phyloP scores from a whole-genome alignment of 2,113 vertebrate species.

The Collichthys lucidus region DNA sequence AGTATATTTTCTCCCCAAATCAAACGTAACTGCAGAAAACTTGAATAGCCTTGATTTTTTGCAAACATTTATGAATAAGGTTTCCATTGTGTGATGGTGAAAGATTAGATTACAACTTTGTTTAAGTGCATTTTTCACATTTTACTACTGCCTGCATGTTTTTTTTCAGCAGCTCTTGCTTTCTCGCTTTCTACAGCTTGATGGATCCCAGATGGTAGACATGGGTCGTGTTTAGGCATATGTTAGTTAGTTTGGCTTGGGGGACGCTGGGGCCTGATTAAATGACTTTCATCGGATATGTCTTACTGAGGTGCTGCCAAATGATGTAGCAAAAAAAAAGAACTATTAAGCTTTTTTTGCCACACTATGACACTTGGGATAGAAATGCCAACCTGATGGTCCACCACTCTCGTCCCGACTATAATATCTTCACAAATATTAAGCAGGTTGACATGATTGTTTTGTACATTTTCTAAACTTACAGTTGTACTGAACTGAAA shows the following conservation, averaged over 20 bases:
- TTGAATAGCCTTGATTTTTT: conserved; percentile 5
- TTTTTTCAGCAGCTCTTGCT: neutral
- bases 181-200: neutral
- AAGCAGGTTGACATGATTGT: neutral
- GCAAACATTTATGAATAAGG: neutral
- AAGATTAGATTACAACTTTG: neutral
- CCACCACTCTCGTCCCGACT: neutral
- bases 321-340: no score
- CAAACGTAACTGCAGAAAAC: neutral
- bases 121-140: neutral
- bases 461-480: neutral
- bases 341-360: neutral
- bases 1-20: neutral
- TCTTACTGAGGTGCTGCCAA: neutral
- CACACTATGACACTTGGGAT: neutral
- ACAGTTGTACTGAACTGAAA: no score
- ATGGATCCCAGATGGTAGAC: conserved; percentile 25
- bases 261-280: conserved; percentile 15
- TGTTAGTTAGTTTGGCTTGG: conserved; percentile 18
- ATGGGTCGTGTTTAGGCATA: neutral
- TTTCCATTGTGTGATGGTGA: neutral
- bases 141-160: neutral
- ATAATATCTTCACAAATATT: neutral
- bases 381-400: neutral
- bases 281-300: neutral